Percentiles rank a stretch among this genome's conserved stretches.
These are phyloP conservation scores for Nemurella pictetii DNA, from an alignment of 2,888 invertebrate genomes.

Conservation along the genomic window DNA sequence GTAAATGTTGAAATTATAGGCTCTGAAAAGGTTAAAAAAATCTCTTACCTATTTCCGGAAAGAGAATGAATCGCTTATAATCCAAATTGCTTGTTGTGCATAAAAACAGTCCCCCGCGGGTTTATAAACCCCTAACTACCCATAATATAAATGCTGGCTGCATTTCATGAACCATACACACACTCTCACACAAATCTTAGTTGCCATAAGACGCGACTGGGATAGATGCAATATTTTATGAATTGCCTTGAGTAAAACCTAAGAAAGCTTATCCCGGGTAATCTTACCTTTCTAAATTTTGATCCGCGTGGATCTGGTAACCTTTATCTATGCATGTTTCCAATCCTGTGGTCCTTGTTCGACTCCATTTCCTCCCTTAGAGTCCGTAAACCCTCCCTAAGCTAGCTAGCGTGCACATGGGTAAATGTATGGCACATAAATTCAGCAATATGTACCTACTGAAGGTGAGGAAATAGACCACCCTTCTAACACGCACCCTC, in stretches of 20 bases:
- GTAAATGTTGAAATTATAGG: too few relatives aligned
- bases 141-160: too few relatives aligned
- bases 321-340: conserved; percentile 23
- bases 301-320: conserved; percentile 23
- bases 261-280: neutral
- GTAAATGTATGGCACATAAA: conserved; percentile 22
- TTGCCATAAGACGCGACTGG: neutral
- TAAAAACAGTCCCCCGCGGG: too few relatives aligned
- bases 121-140: too few relatives aligned
- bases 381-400: conserved; percentile 11
- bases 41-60: too few relatives aligned
- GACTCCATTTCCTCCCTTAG: conserved; percentile 9
- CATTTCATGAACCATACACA: too few relatives aligned
- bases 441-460: conserved; percentile 18
- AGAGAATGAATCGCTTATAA: too few relatives aligned
- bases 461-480: conserved; percentile 1
- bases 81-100: too few relatives aligned
- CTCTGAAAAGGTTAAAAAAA: too few relatives aligned
- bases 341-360: conserved; percentile 27
- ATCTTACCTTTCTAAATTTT: conserved; percentile 24
- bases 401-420: neutral
- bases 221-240: neutral
- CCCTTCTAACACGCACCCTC: too few relatives aligned
- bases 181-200: neutral
- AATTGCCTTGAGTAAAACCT: neutral